Conservation (phyloP, 1,140 invertebrate species). For the Neoseiulus cucumeris region DNA sequence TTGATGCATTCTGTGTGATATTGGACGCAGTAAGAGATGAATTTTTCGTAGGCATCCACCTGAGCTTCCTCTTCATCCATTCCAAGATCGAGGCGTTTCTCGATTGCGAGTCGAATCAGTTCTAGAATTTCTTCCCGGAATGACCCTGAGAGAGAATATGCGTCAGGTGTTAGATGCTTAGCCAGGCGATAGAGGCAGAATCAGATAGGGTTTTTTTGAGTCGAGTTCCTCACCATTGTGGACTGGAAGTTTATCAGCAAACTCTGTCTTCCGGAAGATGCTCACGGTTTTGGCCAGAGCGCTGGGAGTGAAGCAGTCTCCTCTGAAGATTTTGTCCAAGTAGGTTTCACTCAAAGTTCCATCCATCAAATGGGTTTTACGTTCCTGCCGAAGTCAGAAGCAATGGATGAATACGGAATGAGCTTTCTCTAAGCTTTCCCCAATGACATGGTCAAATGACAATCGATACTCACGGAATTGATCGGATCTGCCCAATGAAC, state of each 20-base stretch:
- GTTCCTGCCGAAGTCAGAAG: neutral
- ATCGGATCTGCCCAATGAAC: constrained; percentile 8
- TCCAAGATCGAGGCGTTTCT: neutral
- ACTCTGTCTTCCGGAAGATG: neutral
- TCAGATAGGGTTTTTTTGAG: too few relatives aligned
- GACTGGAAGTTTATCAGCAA: neutral
- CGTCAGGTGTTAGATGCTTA: too few relatives aligned
- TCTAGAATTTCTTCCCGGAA: neutral
- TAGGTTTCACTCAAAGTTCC: neutral
- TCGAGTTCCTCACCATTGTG: neutral
- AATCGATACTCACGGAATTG: neutral
- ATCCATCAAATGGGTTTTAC: neutral
- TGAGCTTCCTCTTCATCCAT: constrained; percentile 3
- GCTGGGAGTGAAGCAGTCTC: neutral
- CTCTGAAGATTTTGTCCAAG: constrained; percentile 1
- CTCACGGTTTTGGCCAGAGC: neutral
- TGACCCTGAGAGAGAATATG: neutral
- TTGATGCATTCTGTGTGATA: neutral
- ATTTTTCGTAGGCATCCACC: neutral
- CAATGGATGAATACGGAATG: neutral
- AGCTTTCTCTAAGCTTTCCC: neutral
- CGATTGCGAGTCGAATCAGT: neutral
- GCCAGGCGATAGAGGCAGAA: too few relatives aligned
- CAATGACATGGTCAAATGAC: neutral
- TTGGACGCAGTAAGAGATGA: neutral